Conservation (phyloP, 2,113 vertebrate species). For the Hydropotes inermis region DNA sequence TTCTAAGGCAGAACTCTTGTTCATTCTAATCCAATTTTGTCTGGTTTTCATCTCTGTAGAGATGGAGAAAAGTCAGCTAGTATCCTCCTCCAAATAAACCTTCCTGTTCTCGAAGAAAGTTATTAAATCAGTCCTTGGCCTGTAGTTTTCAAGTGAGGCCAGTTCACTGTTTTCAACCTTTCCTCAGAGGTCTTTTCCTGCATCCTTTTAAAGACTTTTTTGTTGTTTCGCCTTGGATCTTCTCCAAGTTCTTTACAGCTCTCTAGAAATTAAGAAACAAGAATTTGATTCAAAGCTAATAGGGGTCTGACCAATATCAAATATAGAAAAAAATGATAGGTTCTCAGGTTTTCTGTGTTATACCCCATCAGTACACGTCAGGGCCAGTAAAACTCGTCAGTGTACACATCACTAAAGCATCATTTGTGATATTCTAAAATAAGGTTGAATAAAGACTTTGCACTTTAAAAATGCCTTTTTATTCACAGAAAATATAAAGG, state of each 20-base stretch:
- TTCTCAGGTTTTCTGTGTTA: neutral
- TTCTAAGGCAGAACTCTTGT: neutral
- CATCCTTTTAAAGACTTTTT: neutral
- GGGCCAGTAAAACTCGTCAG: neutral
- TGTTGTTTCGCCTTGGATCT: neutral
- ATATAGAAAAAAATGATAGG: conserved; percentile 30
- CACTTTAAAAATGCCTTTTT: conserved; percentile 10
- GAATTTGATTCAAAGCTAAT: neutral
- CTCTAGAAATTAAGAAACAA: conserved; percentile 47
- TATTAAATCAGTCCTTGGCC: conserved; percentile 41
- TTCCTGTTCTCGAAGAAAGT: neutral
- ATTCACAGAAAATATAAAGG: neutral
- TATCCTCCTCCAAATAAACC: conserved; percentile 33
- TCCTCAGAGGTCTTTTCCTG: neutral
- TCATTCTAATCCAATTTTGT: conserved; percentile 51
- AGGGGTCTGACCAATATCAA: conserved; percentile 23
- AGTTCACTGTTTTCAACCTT: neutral
- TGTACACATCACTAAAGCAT: neutral
- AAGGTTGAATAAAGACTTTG: neutral
- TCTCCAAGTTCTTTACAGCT: conserved; percentile 9
- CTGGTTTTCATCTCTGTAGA: conserved; percentile 44
- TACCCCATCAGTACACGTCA: neutral
- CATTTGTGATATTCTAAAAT: neutral
- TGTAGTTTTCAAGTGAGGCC: neutral
- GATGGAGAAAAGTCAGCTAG: conserved; percentile 31